Conservation (phyloP, 2,797 vertebrate genomes). For the Arrhamphus sclerolepis region DNA sequence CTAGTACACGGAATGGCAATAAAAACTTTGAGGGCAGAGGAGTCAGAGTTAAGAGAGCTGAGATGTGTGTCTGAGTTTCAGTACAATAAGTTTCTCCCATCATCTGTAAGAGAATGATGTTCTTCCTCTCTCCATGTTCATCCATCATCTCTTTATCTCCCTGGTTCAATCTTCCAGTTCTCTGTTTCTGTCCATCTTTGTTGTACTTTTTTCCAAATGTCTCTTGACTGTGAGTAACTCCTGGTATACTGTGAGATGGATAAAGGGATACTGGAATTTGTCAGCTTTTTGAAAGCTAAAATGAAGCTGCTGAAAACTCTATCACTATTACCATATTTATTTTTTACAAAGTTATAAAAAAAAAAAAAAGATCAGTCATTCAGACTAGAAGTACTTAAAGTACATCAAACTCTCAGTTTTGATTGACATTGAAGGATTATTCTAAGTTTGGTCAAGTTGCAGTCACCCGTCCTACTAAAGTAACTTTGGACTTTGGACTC, state of each 20-base stretch:
- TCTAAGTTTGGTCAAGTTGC: too few relatives aligned
- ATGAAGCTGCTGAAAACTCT: not conserved
- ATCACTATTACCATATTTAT: conserved; percentile 1
- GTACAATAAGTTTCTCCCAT: conserved; percentile 38
- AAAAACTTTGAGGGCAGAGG: conserved; percentile 12
- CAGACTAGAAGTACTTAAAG: too few relatives aligned
- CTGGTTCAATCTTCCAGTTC: conserved; percentile 16
- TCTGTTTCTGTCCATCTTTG: conserved; percentile 26
- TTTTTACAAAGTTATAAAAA: conserved; percentile 3
- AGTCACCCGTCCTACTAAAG: too few relatives aligned
- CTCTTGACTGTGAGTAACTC: conserved; percentile 21
- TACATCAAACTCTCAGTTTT: too few relatives aligned
- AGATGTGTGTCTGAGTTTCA: conserved; percentile 25
- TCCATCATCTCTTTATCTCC: conserved; percentile 38
- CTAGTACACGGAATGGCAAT: conserved; percentile 1
- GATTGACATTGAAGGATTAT: too few relatives aligned
- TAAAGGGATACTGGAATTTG: conserved; percentile 7
- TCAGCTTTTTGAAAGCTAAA: conserved; percentile 8
- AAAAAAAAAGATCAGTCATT: not conserved
- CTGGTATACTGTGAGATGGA: not conserved
- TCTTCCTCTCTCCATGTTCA: conserved; percentile 29
- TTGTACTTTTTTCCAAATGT: conserved; percentile 18
- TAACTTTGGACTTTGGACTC: too few relatives aligned
- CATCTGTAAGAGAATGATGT: conserved; percentile 32
- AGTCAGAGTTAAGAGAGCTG: conserved; percentile 8